A percentile compares a stretch with the other conserved stretches of the same genome.
Conservation (phyloP, 2,888 invertebrate genomes). For the Sarcophaga variegata region DNA sequence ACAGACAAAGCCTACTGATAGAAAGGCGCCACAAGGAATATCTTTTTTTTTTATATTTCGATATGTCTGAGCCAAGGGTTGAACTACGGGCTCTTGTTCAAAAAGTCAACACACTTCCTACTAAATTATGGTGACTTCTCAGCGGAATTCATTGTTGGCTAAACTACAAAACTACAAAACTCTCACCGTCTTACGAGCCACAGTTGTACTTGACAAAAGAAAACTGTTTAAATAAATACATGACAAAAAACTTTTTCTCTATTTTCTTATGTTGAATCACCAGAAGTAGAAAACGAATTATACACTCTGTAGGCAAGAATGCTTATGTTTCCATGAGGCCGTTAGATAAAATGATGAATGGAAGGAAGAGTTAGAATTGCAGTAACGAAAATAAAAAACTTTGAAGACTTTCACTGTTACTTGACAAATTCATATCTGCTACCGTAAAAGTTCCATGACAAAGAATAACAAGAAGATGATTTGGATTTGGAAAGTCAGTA, state of each 20-base stretch:
- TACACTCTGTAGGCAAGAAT: conserved; percentile 20
- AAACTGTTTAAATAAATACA: conserved; percentile 36
- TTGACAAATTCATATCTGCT: neutral
- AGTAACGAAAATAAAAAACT: neutral
- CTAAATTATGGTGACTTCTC: too few species aligned
- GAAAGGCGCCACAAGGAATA: too few species aligned
- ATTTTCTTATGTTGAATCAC: neutral
- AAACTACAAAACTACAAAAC: neutral
- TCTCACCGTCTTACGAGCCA: neutral
- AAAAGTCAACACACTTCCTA: too few species aligned
- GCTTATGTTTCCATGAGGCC: neutral
- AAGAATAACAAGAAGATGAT: conserved; percentile 3
- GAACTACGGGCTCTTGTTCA: too few species aligned
- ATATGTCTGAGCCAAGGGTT: too few species aligned
- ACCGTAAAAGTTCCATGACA: neutral
- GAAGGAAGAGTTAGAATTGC: neutral
- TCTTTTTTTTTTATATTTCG: too few species aligned
- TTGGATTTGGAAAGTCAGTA: neutral
- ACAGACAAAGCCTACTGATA: too few species aligned
- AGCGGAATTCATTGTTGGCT: too few species aligned
- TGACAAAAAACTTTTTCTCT: conserved; percentile 29
- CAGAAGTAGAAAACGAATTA: neutral
- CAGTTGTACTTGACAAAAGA: neutral
- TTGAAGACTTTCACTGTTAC: conserved; percentile 25
- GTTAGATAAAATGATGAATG: neutral